phyloP scores from a whole-genome alignment of 2,113 vertebrate genomes.

The Eptatretus burgeri region DNA sequence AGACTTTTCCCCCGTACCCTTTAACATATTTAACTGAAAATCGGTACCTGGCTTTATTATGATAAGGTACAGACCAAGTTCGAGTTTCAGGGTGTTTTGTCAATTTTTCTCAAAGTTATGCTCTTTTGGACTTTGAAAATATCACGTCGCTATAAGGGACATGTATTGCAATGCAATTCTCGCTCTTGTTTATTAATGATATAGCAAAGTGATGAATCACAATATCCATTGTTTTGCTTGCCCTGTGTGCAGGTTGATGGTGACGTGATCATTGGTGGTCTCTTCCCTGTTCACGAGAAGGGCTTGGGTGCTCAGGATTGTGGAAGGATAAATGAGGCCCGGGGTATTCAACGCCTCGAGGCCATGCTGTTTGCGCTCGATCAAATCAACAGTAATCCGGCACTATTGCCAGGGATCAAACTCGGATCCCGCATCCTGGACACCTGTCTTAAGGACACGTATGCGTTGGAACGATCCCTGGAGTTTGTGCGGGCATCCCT shows the following conservation, averaged over 20 bases:
- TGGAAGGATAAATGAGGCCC: slow-evolving; percentile 59
- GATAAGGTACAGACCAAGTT: no score
- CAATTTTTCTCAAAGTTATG: no score
- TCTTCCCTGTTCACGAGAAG: slow-evolving; percentile 81
- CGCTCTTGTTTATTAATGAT: no score
- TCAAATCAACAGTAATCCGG: slow-evolving; percentile 52
- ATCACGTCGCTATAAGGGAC: no score
- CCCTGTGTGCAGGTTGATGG: slow-evolving; percentile 21
- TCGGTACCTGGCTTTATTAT: no score
- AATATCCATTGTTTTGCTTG: no score
- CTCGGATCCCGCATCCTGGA: slow-evolving; percentile 79
- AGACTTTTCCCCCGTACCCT: no score
- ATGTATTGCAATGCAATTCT: no score
- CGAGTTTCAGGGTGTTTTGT: no score
- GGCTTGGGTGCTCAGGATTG: slow-evolving; percentile 50
- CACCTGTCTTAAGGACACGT: slow-evolving; percentile 88
- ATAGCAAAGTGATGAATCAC: no score
- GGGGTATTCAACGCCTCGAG: slow-evolving; percentile 86
- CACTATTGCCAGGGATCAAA: slow-evolving; percentile 46
- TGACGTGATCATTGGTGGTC: slow-evolving; percentile 66
- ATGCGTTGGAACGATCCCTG: slow-evolving; percentile 75
- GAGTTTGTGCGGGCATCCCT: slow-evolving; percentile 81
- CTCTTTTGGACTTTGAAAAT: no score
- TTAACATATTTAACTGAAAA: no score
- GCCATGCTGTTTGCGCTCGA: slow-evolving; percentile 89